Percentiles rank a stretch among this genome's conserved stretches.
These are phyloP conservation scores for Apus apus DNA, from an alignment of 2,113 vertebrate genomes.

Conservation along the genomic window DNA sequence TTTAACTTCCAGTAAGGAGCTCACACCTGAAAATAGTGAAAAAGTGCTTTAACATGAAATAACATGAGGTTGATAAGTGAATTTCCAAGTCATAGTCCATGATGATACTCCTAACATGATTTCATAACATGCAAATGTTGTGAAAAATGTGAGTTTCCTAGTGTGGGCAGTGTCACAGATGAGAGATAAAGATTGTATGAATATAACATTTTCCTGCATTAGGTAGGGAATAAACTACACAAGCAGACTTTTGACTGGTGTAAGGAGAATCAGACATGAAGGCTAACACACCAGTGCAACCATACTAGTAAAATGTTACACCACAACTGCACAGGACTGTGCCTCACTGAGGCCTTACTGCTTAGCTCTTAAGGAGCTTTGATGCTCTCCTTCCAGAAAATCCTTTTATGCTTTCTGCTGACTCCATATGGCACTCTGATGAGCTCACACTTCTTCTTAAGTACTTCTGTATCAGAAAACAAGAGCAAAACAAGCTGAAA, in stretches of 20 bases:
- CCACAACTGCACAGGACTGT: too few species aligned
- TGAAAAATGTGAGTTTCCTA: neutral
- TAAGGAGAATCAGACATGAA: neutral
- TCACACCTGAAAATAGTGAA: neutral
- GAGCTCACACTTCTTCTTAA: constrained; percentile 77
- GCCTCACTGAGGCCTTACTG: neutral
- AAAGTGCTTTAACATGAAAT: neutral
- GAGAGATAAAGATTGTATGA: neutral
- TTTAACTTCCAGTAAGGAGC: neutral
- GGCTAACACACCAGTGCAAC: neutral
- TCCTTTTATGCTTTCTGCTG: constrained; percentile 68
- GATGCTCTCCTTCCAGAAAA: constrained; percentile 47
- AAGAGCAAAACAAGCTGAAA: constrained; percentile 78
- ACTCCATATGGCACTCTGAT: constrained; percentile 76
- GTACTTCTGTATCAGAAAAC: constrained; percentile 80
- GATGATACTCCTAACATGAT: neutral
- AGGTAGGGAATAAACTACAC: neutral
- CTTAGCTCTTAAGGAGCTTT: constrained; percentile 57
- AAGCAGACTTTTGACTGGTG: neutral
- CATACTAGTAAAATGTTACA: neutral
- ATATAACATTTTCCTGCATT: neutral
- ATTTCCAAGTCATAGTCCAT: neutral
- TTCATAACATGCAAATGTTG: neutral
- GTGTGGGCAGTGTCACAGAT: too few species aligned
- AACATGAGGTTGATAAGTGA: neutral